Evolutionary conservation across 2,888 invertebrate species (phyloP).

Genomic region (Boloria selene): DNA sequence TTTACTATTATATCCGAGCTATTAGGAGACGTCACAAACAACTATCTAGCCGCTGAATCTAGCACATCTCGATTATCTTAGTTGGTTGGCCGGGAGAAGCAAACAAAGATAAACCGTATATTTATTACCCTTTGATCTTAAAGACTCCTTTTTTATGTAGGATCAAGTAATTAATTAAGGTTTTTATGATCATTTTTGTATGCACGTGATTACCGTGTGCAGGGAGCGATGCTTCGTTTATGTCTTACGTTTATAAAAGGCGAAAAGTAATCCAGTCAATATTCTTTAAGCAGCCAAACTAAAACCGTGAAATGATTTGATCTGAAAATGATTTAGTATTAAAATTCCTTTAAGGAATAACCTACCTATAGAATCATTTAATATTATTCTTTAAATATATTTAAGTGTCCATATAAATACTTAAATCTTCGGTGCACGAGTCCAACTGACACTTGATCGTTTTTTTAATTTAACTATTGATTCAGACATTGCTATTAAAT

Average conservation of each 20-base stretch:
- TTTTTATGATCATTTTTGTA: conserved; percentile 24
- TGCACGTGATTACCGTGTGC: conserved; percentile 19
- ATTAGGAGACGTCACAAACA: conserved; percentile 32
- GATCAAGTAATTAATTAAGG: conserved; percentile 32
- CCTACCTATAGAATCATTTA: too few relatives aligned
- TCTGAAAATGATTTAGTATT: too few relatives aligned
- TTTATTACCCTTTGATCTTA: conserved; percentile 24
- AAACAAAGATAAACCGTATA: conserved; percentile 31
- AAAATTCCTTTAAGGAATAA: too few relatives aligned
- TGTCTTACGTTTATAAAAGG: conserved; percentile 11
- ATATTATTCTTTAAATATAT: too few relatives aligned
- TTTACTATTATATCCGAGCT: conserved; percentile 29
- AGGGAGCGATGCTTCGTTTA: conserved; percentile 21
- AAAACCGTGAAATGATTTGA: too few relatives aligned
- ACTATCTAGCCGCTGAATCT: conserved; percentile 32
- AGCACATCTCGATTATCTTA: conserved; percentile 27
- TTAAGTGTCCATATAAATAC: too few relatives aligned
- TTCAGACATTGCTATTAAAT: too few relatives aligned
- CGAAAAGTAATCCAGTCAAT: background rate
- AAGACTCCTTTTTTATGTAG: conserved; percentile 14
- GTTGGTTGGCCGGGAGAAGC: conserved; percentile 16
- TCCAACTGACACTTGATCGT: too few relatives aligned
- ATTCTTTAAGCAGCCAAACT: background rate
- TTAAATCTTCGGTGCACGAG: too few relatives aligned
- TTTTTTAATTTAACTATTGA: too few relatives aligned